Evolutionary conservation across 2,888 invertebrate species (phyloP).

Genomic region (Hylaea fasciaria): DNA sequence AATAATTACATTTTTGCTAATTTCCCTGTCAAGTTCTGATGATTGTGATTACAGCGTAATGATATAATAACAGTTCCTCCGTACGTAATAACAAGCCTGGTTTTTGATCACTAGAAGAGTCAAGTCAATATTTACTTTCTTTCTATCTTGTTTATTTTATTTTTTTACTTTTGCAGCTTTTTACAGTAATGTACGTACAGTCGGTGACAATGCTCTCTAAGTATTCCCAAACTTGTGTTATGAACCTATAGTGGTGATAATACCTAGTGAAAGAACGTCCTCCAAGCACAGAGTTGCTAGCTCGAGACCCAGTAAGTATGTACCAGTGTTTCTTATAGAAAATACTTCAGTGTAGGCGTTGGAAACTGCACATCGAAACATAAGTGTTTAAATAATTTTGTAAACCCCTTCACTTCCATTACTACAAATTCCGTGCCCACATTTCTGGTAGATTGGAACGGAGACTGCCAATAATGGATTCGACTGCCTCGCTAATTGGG

Average conservation of each 20-base stretch:
- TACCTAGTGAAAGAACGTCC: no score
- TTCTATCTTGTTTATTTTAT: neutral
- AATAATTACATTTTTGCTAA: conserved; percentile 20
- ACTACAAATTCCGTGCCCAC: conserved; percentile 11
- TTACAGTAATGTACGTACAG: no score
- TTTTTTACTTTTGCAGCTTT: neutral
- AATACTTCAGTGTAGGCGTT: no score
- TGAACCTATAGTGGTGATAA: no score
- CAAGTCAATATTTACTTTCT: no score
- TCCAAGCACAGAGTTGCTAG: no score
- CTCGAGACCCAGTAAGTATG: no score
- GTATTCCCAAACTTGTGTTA: no score
- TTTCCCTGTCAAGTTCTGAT: conserved; percentile 12
- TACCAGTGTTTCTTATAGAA: no score
- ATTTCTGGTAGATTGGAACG: conserved; percentile 46
- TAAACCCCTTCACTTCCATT: neutral
- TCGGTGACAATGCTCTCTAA: no score
- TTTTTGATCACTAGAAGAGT: neutral
- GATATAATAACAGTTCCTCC: conserved; percentile 21
- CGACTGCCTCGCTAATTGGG: conserved; percentile 46
- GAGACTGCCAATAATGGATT: conserved; percentile 50
- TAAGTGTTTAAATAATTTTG: neutral
- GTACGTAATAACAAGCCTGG: neutral
- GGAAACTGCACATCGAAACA: no score
- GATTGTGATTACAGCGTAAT: conserved; percentile 32